phyloP scores from a whole-genome alignment of 2,797 vertebrate genomes.

The Pristis pectinata region DNA sequence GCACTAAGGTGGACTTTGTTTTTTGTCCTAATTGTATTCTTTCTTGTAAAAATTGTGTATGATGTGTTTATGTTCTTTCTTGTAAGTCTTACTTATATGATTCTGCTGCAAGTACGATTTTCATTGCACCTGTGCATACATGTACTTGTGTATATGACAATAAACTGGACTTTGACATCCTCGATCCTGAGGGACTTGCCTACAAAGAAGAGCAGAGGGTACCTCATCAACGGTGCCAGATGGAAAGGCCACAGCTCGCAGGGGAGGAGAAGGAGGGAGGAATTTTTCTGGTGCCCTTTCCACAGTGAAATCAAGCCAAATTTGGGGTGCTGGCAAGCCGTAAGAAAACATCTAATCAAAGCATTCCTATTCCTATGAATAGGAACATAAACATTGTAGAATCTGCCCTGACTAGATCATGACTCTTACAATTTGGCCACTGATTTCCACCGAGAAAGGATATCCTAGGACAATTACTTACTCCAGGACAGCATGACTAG shows the following conservation, averaged over 20 bases:
- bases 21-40: too few species aligned
- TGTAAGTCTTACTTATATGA: too few species aligned
- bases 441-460: background rate
- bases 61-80: too few species aligned
- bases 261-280: too few species aligned
- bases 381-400: background rate
- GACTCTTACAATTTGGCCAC: background rate
- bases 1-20: too few species aligned
- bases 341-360: background rate
- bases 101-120: too few species aligned
- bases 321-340: background rate
- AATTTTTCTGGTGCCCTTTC: background rate
- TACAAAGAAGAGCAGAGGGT: too few species aligned
- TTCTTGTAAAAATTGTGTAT: too few species aligned
- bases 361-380: background rate
- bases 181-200: too few species aligned
- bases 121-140: too few species aligned
- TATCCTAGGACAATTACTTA: background rate
- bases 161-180: too few species aligned
- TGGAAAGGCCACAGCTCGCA: background rate
- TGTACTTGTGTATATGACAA: too few species aligned
- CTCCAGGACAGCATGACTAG: background rate
- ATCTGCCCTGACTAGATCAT: background rate
- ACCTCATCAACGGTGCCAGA: background rate
- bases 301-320: background rate